These are phyloP conservation scores for Artemia sp. DNA, from an alignment of 2,888 invertebrate species.

Conservation along the genomic window DNA sequence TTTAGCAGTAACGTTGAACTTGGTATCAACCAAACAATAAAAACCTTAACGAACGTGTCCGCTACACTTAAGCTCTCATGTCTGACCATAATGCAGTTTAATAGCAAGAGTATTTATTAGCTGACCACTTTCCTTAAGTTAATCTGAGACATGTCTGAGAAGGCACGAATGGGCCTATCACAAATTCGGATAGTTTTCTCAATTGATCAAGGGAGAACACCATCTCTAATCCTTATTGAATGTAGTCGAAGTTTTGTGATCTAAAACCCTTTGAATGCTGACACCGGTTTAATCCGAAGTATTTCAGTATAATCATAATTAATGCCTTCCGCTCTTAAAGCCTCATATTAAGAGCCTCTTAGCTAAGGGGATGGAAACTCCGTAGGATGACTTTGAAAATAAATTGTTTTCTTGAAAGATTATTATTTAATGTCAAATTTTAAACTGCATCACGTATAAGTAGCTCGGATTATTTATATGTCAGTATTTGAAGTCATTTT, in stretches of 20 bases:
- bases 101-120: constrained; percentile 10
- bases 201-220: too few species aligned
- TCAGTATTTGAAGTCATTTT: too few species aligned
- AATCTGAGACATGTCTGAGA: constrained; percentile 1
- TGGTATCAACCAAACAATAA: too few species aligned
- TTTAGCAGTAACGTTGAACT: too few species aligned
- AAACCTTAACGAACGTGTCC: too few species aligned
- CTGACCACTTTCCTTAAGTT: not conserved
- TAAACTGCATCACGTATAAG: too few species aligned
- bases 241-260: constrained; percentile 5
- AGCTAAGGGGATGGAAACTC: not conserved
- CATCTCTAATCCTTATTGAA: constrained; percentile 2
- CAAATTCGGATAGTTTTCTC: too few species aligned
- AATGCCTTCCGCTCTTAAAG: constrained; percentile 8
- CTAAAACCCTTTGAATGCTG: constrained; percentile 9
- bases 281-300: not conserved
- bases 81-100: not conserved
- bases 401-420: too few species aligned
- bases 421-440: too few species aligned
- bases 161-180: not conserved
- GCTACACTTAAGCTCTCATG: too few species aligned
- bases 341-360: constrained; percentile 6
- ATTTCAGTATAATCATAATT: not conserved
- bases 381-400: too few species aligned
- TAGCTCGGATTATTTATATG: too few species aligned